Conservation (phyloP, 2,888 invertebrate species). For the Glaucopsyche alexis region DNA sequence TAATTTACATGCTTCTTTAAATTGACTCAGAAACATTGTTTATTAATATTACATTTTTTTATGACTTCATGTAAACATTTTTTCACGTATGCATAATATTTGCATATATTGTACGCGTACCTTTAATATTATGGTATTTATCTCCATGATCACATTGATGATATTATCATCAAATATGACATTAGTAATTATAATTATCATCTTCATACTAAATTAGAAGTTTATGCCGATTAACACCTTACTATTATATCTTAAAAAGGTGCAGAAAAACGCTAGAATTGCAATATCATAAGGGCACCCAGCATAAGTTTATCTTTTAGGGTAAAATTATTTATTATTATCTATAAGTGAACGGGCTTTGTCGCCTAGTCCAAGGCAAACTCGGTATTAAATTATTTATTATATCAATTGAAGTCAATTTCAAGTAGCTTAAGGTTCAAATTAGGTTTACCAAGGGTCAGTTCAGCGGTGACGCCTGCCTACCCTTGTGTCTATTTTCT, state of each 20-base stretch:
- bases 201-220: neutral
- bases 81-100: too few relatives aligned
- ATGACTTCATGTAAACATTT: too few relatives aligned
- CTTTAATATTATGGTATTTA: too few relatives aligned
- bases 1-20: too few relatives aligned
- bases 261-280: neutral
- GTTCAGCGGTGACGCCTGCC: slow-evolving; percentile 40
- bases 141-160: neutral
- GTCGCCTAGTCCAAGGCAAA: slow-evolving; percentile 68
- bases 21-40: too few relatives aligned
- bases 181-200: too few relatives aligned
- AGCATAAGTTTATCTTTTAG: slow-evolving; percentile 26
- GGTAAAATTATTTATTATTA: slow-evolving; percentile 34
- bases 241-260: neutral
- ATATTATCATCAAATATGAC: neutral
- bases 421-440: slow-evolving; percentile 73
- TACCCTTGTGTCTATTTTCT: slow-evolving; percentile 41
- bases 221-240: neutral
- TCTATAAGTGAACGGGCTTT: slow-evolving; percentile 56
- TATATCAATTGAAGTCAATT: slow-evolving; percentile 49
- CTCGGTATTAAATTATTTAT: slow-evolving; percentile 34
- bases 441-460: slow-evolving; percentile 65
- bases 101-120: too few relatives aligned
- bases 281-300: neutral
- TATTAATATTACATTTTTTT: too few relatives aligned